These are phyloP conservation scores for Vidua macroura DNA, from an alignment of 2,113 vertebrate genomes.

Conservation along the genomic window DNA sequence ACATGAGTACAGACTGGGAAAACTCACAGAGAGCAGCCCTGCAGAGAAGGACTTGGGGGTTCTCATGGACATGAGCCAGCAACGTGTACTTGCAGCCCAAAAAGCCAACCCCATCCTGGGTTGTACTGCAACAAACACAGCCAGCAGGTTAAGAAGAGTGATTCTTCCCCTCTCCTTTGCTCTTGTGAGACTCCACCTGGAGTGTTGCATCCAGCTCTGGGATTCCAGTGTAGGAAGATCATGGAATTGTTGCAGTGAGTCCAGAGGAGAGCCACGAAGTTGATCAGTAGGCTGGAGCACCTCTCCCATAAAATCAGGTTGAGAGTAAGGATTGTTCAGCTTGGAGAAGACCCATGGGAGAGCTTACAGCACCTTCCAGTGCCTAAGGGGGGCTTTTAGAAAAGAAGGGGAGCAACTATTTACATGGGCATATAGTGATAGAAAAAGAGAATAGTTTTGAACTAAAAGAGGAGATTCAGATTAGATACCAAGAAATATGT, in stretches of 20 bases:
- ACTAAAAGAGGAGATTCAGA: neutral
- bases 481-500: neutral
- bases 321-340: neutral
- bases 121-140: rapidly evolving
- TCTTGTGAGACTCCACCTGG: neutral
- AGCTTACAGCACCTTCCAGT: neutral
- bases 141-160: neutral
- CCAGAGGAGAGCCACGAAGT: neutral
- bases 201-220: neutral
- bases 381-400: neutral
- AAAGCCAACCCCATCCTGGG: neutral
- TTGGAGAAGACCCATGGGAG: neutral
- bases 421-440: too few relatives aligned
- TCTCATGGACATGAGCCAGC: rapidly evolving
- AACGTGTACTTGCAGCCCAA: neutral
- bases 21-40: neutral
- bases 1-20: neutral
- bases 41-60: neutral
- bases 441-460: neutral
- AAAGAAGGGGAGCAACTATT: neutral
- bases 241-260: neutral
- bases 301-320: neutral
- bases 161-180: neutral
- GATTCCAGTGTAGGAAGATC: neutral
- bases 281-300: neutral